Conservation (phyloP, 92 coral and sea anemone species). For the Heliopora coerulea region DNA sequence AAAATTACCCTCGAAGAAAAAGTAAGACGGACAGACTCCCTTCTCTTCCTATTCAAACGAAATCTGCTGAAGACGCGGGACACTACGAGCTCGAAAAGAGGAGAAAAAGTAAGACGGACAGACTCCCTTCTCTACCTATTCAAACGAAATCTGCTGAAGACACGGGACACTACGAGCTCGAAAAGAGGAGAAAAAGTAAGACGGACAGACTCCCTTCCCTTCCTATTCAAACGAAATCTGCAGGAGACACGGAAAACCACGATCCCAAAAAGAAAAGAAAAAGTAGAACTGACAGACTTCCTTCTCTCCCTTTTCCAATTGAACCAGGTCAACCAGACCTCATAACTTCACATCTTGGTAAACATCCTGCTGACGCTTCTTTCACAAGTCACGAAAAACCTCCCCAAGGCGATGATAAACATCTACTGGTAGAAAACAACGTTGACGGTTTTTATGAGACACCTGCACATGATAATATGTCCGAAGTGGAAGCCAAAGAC, state of each 20-base stretch:
- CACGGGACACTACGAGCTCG: no score
- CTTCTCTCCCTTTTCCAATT: no score
- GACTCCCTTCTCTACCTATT: no score
- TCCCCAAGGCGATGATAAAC: not conserved
- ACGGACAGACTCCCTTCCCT: constrained; percentile 27
- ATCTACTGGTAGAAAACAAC: not conserved
- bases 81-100: no score
- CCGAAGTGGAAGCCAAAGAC: not conserved
- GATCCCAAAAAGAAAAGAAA: no score
- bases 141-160: no score
- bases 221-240: not conserved
- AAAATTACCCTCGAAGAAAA: not conserved
- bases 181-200: constrained; percentile 23
- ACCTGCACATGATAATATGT: not conserved
- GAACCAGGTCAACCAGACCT: no score
- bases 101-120: no score
- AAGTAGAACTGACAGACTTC: no score
- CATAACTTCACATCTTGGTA: not conserved
- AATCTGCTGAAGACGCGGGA: no score
- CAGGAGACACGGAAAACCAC: no score
- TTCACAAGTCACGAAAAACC: not conserved
- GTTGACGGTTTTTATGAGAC: no score
- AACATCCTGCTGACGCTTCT: not conserved
- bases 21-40: constrained; percentile 29
- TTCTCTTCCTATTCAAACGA: not conserved